Base-by-base conservation (phyloP, 2,113 vertebrate genomes). In the Planiliza haematocheilus region DNA sequence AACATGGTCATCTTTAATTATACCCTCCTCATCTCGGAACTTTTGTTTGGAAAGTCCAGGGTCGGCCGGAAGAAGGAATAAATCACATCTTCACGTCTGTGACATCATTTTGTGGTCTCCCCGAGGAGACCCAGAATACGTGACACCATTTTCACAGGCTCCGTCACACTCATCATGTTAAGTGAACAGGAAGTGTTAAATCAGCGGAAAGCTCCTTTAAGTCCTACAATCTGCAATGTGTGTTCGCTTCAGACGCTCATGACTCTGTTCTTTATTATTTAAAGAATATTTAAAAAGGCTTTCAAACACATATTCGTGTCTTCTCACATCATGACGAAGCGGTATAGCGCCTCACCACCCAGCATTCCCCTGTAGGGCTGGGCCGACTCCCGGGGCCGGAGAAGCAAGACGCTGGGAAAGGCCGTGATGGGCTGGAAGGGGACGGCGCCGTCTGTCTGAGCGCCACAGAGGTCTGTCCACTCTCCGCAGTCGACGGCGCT, bases 241-340 rank as follows among this genome's bases (percentile, higher is more conserved):
- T n/a, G n/a, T n/a, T n/a, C n/a, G n/a, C n/a, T n/a, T n/a, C n/a
- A n/a, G n/a, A n/a, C n/a, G n/a, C n/a, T n/a, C n/a, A n/a, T n/a
- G n/a, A n/a, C n/a, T n/a, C n/a, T n/a, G n/a, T n/a, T n/a, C n/a
- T n/a, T n/a, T n/a, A n/a, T n/a, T n/a, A n/a, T n/a, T n/a, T n/a
- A n/a, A n/a, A n/a, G n/a, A n/a, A n/a, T n/a, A n/a, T n/a, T n/a
- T n/a, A n/a, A n/a, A n/a, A n/a, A n/a, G n/a, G n/a, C n/a, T n/a
- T n/a, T n/a, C n/a, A n/a, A n/a, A n/a, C n/a, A n/a, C n/a, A n/a
- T n/a, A n/a, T n/a, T n/a, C n/a, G n/a, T 17, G 20, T 68, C 18
- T 7, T 63, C 97, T 96, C 83, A 99, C 98, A 96, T 86, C 61
- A 93, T 52, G 77, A 99, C 95, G 91, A 97, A 98, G 73, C 87